Percentiles rank a stretch among this genome's conserved stretches.
phyloP scores from a whole-genome alignment of 2,113 vertebrate species.

The Ivindomyrus marchei region DNA sequence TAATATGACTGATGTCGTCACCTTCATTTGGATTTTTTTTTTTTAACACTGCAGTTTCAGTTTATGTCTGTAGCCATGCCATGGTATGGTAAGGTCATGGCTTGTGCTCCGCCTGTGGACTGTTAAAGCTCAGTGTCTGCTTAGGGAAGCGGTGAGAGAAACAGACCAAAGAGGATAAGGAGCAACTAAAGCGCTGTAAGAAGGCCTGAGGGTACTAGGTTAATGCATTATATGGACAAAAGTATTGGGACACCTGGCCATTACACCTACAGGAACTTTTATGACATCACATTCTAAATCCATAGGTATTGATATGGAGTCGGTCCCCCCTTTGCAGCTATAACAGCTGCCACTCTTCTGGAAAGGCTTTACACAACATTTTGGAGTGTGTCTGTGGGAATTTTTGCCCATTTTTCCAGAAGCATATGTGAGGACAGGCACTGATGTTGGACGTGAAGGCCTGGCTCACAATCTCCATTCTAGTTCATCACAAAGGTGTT shows the following conservation, averaged over 20 bases:
- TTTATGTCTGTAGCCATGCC: neutral
- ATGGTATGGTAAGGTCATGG: neutral
- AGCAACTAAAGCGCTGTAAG: neutral
- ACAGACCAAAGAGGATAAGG: neutral
- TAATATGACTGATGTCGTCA: neutral
- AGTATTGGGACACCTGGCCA: too few species aligned
- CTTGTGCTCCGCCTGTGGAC: neutral
- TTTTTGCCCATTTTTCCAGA: neutral
- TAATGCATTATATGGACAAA: neutral
- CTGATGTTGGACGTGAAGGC: neutral
- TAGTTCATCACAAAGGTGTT: neutral
- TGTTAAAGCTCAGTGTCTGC: neutral
- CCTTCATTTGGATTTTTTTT: neutral
- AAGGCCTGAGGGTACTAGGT: neutral
- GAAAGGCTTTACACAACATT: neutral
- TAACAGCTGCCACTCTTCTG: neutral
- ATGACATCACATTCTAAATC: neutral
- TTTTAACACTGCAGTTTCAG: neutral
- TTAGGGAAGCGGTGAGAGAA: neutral
- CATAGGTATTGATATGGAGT: neutral
- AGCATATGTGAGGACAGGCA: neutral
- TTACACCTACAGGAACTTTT: too few species aligned
- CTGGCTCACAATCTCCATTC: neutral
- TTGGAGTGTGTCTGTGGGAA: neutral
- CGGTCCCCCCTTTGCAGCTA: neutral